phyloP scores from a whole-genome alignment of 2,888 invertebrate species.

The Pterostichus madidus region DNA sequence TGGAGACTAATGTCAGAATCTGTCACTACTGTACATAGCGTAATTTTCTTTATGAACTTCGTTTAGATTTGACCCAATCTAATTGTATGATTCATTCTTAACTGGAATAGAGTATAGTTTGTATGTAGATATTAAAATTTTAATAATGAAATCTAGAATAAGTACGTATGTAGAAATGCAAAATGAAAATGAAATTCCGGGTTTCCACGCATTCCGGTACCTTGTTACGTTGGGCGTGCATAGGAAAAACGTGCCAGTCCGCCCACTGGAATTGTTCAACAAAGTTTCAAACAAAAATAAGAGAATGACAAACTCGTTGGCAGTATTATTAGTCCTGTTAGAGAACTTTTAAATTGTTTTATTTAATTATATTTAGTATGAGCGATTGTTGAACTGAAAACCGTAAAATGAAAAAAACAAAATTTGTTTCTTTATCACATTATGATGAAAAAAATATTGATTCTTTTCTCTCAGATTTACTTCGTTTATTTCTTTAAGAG shows the following conservation, averaged over 20 bases:
- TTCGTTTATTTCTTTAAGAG: conserved; percentile 21
- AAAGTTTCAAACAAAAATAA: conserved; percentile 54
- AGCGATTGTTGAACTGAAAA: conserved; percentile 51
- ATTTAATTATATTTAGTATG: conserved; percentile 53
- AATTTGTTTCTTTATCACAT: conserved; percentile 45
- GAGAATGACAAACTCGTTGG: conserved; percentile 55
- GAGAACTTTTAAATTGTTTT: conserved; percentile 52
- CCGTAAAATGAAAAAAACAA: conserved; percentile 52
- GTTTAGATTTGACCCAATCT: no score
- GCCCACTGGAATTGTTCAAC: conserved; percentile 55
- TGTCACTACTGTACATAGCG: no score
- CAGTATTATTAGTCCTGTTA: conserved; percentile 52
- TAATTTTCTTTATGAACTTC: no score
- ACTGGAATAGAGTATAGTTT: no score
- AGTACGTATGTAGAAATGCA: neutral
- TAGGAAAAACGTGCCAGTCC: conserved; percentile 36
- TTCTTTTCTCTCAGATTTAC: conserved; percentile 6
- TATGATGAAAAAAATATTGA: conserved; percentile 30
- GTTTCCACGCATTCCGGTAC: conserved; percentile 5
- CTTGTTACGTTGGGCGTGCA: conserved; percentile 22
- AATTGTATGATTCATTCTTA: no score
- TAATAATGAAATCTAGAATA: neutral
- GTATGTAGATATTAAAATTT: neutral
- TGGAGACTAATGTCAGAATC: no score
- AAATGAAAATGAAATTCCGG: conserved; percentile 28